Evolutionary conservation across 2,888 invertebrate genomes (phyloP), one percentile per base, ranked within the genome.

Genomic region (Himalopsyche kuldschensis): DNA sequence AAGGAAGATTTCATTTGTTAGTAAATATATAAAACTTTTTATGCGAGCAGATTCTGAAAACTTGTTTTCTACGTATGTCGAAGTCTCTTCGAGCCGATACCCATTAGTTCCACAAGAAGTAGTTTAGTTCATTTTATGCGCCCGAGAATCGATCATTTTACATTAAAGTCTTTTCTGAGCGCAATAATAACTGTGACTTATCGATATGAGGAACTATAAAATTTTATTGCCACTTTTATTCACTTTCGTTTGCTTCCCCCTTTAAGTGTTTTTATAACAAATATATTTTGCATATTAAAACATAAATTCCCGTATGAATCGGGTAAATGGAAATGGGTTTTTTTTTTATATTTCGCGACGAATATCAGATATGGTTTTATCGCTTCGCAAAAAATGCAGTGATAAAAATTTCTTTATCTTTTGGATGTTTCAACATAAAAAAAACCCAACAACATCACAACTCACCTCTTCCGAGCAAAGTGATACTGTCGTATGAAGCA

Each of bases 211-310:
- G 76, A 69, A 75, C 82, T 55, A 82, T 85, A 84, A 86, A 84
- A 85, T 86, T 84, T 84, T 85, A 86, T 84, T 83, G 81, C 84
- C 82, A 27, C 82, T 86, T 82, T 84, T 85, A 84, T 86, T 84
- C 84, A 82, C 63, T 82, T 85, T 84, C 84, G 77, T 78, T 80
- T 80, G 75, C 82, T 76, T 80, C 75, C 78, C 47, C 15, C 27
- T 41, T 15, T 82, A 77, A 63, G 80, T 80, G 77, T 83, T 48
- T 82, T 83, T 81, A 82, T 81, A 80, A 85, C 79, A 81, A 85
- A 85, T 85, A 85, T 81, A 85, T 85, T 83, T 80, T 83, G 84
- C 84, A 85, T 81, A 83, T 83, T 35, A 79, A 55, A 24, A 30
- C 76, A 82, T 84, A 84, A 84, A 84, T 84, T 76, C 63, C 30